Percentiles rank a stretch among this genome's conserved stretches.
Evolutionary conservation across 2,888 invertebrate genomes (phyloP).

Genomic region (Monopis laevigella): DNA sequence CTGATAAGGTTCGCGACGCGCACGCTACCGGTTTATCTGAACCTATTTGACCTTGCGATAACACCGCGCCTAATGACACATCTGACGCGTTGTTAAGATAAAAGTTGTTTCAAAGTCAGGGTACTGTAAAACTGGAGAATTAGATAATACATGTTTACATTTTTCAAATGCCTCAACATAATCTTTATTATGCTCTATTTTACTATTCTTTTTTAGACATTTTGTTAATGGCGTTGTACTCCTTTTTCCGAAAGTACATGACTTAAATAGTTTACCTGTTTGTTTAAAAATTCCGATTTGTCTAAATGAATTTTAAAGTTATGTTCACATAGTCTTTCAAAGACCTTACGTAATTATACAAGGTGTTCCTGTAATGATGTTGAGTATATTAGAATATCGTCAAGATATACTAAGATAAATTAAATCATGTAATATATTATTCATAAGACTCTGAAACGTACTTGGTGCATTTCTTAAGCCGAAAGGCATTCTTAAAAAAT

Average conservation of each 20-base stretch:
- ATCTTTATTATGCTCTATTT: not conserved
- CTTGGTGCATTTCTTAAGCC: conserved; percentile 23
- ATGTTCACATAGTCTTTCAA: conserved; percentile 16
- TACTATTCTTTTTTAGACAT: conserved; percentile 7
- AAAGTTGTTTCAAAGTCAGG: conserved; percentile 23
- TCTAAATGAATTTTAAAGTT: conserved; percentile 22
- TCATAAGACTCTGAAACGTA: conserved; percentile 30
- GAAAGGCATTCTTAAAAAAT: conserved; percentile 24
- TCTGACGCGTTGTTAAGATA: conserved; percentile 10
- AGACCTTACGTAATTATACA: conserved; percentile 16
- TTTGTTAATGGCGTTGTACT: conserved; percentile 14
- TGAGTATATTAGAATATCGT: conserved; percentile 24
- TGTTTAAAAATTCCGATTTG: conserved; percentile 22
- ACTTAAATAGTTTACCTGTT: conserved; percentile 24
- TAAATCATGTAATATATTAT: conserved; percentile 23
- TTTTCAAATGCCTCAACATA: conserved; percentile 13
- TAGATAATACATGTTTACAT: conserved; percentile 19
- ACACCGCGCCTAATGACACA: conserved; percentile 4
- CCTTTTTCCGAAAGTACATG: conserved; percentile 17
- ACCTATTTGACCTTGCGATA: conserved; percentile 10
- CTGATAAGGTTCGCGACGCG: too few species aligned
- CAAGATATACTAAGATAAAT: conserved; percentile 22
- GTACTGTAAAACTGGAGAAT: conserved; percentile 25
- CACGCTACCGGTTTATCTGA: conserved; percentile 9
- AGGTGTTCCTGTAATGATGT: conserved; percentile 20